Evolutionary conservation across 2,797 vertebrate species (phyloP).

Genomic region (Melanogrammus aeglefinus): DNA sequence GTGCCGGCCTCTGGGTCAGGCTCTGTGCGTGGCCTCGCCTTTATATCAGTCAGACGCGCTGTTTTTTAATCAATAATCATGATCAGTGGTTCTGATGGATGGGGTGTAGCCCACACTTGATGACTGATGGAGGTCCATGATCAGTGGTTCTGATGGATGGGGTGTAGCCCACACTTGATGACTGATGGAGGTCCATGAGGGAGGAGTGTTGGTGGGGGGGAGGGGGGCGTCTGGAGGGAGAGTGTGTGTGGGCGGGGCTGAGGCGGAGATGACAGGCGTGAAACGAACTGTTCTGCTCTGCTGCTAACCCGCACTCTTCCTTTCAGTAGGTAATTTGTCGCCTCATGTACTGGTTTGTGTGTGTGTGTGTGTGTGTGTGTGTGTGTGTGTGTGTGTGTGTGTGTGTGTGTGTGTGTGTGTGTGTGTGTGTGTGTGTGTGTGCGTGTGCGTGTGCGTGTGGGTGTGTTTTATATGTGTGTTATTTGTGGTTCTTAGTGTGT

Average conservation of each 20-base stretch:
- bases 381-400: slow-evolving; percentile 36
- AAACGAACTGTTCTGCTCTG: slow-evolving; percentile 83
- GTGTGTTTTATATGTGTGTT: slow-evolving; percentile 1
- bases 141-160: slow-evolving; percentile 65
- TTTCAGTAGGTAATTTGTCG: slow-evolving; percentile 76
- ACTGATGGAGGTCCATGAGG: slow-evolving; percentile 33
- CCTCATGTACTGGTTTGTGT: slow-evolving; percentile 65
- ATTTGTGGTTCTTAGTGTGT: background rate
- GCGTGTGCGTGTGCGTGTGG: background rate
- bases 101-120: slow-evolving; percentile 57
- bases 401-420: slow-evolving; percentile 7
- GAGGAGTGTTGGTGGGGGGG: slow-evolving; percentile 6
- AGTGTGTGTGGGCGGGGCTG: slow-evolving; percentile 38
- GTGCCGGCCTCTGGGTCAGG: background rate
- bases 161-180: slow-evolving; percentile 56
- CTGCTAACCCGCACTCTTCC: slow-evolving; percentile 69
- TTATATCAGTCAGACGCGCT: slow-evolving; percentile 33
- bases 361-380: slow-evolving; percentile 28
- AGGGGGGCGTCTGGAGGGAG: slow-evolving; percentile 9
- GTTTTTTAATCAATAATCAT: slow-evolving; percentile 66
- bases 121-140: slow-evolving; percentile 53
- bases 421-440: slow-evolving; percentile 10
- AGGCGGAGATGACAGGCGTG: slow-evolving; percentile 78
- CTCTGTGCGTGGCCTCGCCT: background rate
- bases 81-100: slow-evolving; percentile 66